These are phyloP conservation scores for Oryctes rhinoceros DNA, from an alignment of 1,140 invertebrate genomes.

Conservation along the genomic window DNA sequence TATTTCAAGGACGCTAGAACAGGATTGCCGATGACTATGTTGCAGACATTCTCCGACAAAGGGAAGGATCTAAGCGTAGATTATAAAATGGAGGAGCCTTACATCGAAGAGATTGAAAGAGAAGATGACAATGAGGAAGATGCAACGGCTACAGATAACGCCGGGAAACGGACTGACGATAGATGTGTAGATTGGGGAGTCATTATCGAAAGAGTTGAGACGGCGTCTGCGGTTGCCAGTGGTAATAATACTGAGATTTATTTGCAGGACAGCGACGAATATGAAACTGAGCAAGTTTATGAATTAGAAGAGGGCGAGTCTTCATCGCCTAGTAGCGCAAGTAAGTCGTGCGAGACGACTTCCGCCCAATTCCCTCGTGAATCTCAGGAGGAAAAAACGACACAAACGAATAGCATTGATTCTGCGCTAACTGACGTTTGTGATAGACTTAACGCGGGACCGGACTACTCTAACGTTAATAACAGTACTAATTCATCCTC, in stretches of 20 bases:
- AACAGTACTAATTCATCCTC: not conserved
- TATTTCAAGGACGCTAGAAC: constrained; percentile 31
- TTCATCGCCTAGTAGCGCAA: not conserved
- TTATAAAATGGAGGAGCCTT: not conserved
- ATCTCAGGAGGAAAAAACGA: not conserved
- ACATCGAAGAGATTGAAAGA: not conserved
- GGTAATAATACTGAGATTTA: not conserved
- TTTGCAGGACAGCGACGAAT: not conserved
- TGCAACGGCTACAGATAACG: not conserved
- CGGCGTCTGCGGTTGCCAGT: not conserved
- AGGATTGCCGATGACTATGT: not conserved
- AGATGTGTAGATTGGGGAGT: not conserved
- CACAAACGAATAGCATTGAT: not conserved
- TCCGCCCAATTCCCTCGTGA: not conserved
- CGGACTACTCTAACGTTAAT: not conserved
- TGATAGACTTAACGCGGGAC: not conserved
- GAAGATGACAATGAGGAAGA: not conserved
- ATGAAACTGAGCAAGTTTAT: not conserved
- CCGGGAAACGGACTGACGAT: not conserved
- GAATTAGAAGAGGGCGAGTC: not conserved
- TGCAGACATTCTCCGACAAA: not conserved
- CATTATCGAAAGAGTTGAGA: not conserved
- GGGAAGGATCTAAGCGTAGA: not conserved
- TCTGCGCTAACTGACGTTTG: not conserved
- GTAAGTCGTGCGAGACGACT: not conserved